phyloP scores from a whole-genome alignment of 2,113 vertebrate genomes.

The Engraulis encrasicolus region DNA sequence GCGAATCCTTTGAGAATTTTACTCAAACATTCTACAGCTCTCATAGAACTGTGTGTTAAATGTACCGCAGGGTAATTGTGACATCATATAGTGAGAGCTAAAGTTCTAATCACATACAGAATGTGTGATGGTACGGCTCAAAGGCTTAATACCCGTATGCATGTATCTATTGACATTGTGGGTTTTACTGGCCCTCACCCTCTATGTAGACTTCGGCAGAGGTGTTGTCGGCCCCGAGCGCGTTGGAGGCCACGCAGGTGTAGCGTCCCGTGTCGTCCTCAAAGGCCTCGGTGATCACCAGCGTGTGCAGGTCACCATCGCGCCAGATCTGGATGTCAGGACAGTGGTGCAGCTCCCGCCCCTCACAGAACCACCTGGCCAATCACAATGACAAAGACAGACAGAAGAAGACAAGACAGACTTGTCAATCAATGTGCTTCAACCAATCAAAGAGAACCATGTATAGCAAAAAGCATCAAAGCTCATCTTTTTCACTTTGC shows the following conservation, averaged over 20 bases:
- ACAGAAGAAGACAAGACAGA: constrained; percentile 21
- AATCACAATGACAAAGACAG: constrained; percentile 42
- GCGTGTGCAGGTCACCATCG: constrained; percentile 84
- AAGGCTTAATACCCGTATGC: too few relatives aligned
- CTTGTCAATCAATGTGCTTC: background rate
- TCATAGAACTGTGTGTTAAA: too few relatives aligned
- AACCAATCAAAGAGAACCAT: constrained; percentile 22
- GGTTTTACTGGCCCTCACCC: constrained; percentile 74
- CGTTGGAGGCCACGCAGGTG: constrained; percentile 92
- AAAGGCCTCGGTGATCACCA: constrained; percentile 94
- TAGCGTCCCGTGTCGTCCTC: constrained; percentile 98
- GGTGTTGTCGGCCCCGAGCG: constrained; percentile 88
- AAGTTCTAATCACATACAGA: too few relatives aligned
- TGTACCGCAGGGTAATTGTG: too few relatives aligned
- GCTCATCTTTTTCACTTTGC: background rate
- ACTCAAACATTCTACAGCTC: too few relatives aligned
- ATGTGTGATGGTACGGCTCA: too few relatives aligned
- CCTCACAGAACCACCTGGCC: constrained; percentile 98
- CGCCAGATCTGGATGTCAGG: constrained; percentile 92
- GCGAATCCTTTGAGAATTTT: too few relatives aligned
- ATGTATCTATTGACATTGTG: background rate
- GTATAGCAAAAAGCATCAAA: background rate
- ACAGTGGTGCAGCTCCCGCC: constrained; percentile 86
- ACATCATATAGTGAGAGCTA: too few relatives aligned
- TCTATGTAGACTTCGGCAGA: constrained; percentile 97